Evolutionary conservation across 2,113 vertebrate species (phyloP).

Genomic region (pig (Sus scrofa)): DNA sequence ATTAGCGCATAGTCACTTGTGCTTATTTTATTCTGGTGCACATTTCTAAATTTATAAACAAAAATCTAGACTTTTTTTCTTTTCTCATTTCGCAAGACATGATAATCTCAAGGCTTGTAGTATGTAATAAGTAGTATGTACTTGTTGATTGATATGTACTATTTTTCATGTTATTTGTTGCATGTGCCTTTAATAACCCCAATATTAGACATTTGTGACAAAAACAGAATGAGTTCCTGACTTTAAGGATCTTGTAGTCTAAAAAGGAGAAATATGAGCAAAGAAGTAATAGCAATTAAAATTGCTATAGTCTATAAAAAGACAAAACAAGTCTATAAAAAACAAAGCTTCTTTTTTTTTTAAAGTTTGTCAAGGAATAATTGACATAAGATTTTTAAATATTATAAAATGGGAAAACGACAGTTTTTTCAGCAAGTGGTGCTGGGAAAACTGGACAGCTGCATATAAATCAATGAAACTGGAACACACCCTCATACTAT

Average conservation of each 20-base stretch:
- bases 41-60: constrained; percentile 15
- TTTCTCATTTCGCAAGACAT: neutral
- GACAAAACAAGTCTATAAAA: neutral
- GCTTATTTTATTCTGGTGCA: neutral
- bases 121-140: neutral
- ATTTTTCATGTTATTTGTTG: neutral
- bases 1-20: neutral
- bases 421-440: too few relatives aligned
- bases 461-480: too few relatives aligned
- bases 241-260: neutral
- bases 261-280: neutral
- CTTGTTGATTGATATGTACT: neutral
- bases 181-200: neutral
- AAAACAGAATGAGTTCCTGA: constrained; percentile 6
- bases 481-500: too few relatives aligned
- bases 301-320: neutral
- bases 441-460: too few relatives aligned
- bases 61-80: neutral
- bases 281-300: neutral
- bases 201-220: neutral
- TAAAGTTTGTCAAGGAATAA: neutral
- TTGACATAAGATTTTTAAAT: too few relatives aligned
- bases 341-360: neutral
- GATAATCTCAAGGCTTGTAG: neutral
- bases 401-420: too few relatives aligned